Evolutionary conservation across 2,888 invertebrate species (phyloP).

Genomic region (Unio pictorum): DNA sequence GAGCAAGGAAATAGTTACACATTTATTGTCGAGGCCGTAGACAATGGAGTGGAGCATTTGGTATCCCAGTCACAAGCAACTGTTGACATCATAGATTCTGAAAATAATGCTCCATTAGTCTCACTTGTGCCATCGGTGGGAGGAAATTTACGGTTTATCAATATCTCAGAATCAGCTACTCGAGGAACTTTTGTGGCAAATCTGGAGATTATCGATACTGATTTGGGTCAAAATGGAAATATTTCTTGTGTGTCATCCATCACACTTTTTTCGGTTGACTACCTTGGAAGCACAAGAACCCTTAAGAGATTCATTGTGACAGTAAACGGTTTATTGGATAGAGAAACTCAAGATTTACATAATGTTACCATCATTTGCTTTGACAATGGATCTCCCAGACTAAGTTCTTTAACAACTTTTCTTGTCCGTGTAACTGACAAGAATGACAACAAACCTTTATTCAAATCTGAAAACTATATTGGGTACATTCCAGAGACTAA

Average conservation of each 20-base stretch:
- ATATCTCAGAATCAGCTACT: constrained; percentile 52
- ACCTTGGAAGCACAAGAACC: constrained; percentile 9
- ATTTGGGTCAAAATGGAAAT: constrained; percentile 87
- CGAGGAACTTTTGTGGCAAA: constrained; percentile 78
- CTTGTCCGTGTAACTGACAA: constrained; percentile 80
- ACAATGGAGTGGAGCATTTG: constrained; percentile 45
- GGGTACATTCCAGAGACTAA: constrained; percentile 48
- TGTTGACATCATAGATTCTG: constrained; percentile 36
- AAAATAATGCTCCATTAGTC: constrained; percentile 24
- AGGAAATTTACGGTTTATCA: constrained; percentile 30
- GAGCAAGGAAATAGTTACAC: constrained; percentile 34
- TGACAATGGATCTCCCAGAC: constrained; percentile 74
- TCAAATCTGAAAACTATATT: constrained; percentile 72
- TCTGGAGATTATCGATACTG: constrained; percentile 86
- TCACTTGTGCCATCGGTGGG: constrained; percentile 30
- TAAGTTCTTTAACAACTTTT: constrained; percentile 43
- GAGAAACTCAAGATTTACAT: constrained; percentile 49
- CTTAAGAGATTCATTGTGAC: constrained; percentile 50
- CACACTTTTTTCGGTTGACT: constrained; percentile 41
- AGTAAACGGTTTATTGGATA: constrained; percentile 72
- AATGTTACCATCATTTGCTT: constrained; percentile 72
- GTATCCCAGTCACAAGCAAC: constrained; percentile 42
- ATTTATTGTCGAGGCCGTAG: constrained; percentile 52
- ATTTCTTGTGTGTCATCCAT: constrained; percentile 72
- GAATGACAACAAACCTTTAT: constrained; percentile 93